Percentiles rank a stretch among this genome's conserved stretches.
Conservation (phyloP, 2,113 vertebrate species). For the Penelope pileata region DNA sequence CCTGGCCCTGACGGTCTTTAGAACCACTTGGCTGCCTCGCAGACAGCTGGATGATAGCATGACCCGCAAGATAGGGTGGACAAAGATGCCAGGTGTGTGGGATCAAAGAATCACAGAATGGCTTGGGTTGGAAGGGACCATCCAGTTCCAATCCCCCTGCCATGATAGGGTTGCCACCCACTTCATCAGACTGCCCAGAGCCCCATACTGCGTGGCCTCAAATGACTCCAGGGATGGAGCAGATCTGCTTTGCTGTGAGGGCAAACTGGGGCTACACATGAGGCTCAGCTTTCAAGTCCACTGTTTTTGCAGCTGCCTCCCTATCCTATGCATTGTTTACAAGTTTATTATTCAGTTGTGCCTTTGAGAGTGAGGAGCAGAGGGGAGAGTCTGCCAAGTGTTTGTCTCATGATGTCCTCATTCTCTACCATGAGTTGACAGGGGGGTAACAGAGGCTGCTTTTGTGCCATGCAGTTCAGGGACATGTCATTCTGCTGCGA, state of each 20-base stretch:
- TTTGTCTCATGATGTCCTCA: not conserved
- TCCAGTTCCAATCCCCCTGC: no score
- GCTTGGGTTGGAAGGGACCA: no score
- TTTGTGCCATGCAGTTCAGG: not conserved
- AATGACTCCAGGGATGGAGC: no score
- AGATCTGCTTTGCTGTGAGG: not conserved
- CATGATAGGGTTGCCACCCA: no score
- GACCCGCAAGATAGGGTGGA: not conserved
- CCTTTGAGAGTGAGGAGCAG: not conserved
- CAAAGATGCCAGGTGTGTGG: not conserved
- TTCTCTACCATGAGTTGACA: not conserved
- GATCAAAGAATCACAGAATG: not conserved
- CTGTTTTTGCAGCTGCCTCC: not conserved
- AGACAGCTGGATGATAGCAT: not conserved
- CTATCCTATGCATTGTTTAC: not conserved
- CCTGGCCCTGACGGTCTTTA: not conserved
- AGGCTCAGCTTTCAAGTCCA: fast-evolving
- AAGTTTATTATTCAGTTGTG: not conserved
- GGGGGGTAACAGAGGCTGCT: not conserved
- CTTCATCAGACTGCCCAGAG: no score
- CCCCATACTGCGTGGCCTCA: no score
- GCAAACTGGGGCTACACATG: not conserved
- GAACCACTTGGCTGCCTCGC: not conserved
- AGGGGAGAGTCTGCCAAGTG: not conserved
- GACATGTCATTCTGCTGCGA: not conserved